These are phyloP conservation scores for Apogon talboti DNA, from an alignment of 2,797 vertebrate species.

Conservation along the genomic window DNA sequence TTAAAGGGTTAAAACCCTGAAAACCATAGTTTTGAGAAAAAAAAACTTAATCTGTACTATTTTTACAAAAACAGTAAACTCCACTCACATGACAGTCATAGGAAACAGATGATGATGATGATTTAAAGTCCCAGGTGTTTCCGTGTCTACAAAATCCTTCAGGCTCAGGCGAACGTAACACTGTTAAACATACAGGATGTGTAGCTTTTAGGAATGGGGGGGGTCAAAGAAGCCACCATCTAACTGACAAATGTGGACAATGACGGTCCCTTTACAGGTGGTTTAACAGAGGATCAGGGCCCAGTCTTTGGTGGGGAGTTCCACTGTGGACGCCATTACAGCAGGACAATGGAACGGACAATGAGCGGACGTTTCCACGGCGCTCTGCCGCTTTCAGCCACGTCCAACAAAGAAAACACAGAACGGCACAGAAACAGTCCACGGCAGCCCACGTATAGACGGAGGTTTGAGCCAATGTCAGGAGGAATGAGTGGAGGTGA, in stretches of 20 bases:
- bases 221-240: conserved; percentile 32
- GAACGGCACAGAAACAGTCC: conserved; percentile 31
- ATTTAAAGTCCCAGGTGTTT: conserved; percentile 14
- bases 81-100: conserved; percentile 84
- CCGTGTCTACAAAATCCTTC: conserved; percentile 18
- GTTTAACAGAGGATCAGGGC: conserved; percentile 67
- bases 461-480: neutral
- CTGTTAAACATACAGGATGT: conserved; percentile 30
- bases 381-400: conserved; percentile 78
- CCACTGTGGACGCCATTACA: conserved; percentile 56
- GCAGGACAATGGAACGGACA: conserved; percentile 66
- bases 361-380: conserved; percentile 82
- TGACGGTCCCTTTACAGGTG: conserved; percentile 53
- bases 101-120: conserved; percentile 6
- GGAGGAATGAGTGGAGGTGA: neutral
- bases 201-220: conserved; percentile 26
- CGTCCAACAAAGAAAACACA: conserved; percentile 58
- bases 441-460: conserved; percentile 34
- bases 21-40: too few relatives aligned
- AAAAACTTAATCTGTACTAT: too few relatives aligned
- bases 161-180: conserved; percentile 15
- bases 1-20: too few relatives aligned
- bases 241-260: conserved; percentile 47
- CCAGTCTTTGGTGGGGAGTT: conserved; percentile 65
- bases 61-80: neutral